Conservation (phyloP, 2,888 invertebrate genomes). For the Camponotus fellah region DNA sequence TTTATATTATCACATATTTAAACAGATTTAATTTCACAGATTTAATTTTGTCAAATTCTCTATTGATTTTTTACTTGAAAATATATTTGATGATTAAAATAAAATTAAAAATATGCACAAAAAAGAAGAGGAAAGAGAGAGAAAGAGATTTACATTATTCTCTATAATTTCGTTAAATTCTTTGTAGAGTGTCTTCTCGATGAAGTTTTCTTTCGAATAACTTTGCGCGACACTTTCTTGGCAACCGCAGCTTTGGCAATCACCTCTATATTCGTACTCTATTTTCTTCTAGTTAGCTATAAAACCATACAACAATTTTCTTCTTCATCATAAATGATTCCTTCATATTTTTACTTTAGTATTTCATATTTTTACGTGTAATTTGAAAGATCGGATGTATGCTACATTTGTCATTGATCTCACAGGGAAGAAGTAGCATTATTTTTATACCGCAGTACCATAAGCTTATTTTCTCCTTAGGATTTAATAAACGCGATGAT, state of each 20-base stretch:
- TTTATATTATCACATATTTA: not conserved
- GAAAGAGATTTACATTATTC: not conserved
- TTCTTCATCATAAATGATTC: not conserved
- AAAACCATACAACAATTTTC: not conserved
- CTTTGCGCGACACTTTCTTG: not conserved
- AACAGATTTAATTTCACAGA: not conserved
- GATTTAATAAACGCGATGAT: conserved; percentile 51
- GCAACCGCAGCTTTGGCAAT: not conserved
- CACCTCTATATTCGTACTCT: not conserved
- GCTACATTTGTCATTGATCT: not conserved
- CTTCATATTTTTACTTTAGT: conserved; percentile 5
- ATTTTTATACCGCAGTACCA: not conserved
- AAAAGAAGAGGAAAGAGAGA: not conserved
- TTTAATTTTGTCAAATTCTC: not conserved
- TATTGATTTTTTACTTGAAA: not conserved
- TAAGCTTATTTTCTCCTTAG: conserved; percentile 51
- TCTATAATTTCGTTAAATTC: not conserved
- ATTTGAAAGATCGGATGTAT: not conserved
- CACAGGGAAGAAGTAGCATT: not conserved
- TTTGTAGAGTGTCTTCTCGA: not conserved
- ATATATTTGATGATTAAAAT: conserved; percentile 12
- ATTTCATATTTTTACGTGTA: not conserved
- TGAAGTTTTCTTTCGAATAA: not conserved
- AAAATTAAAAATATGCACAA: conserved; percentile 9
- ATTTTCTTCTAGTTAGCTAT: not conserved